Evolutionary conservation across 2,797 vertebrate species (phyloP).

Genomic region (Poeciliopsis presidionis): DNA sequence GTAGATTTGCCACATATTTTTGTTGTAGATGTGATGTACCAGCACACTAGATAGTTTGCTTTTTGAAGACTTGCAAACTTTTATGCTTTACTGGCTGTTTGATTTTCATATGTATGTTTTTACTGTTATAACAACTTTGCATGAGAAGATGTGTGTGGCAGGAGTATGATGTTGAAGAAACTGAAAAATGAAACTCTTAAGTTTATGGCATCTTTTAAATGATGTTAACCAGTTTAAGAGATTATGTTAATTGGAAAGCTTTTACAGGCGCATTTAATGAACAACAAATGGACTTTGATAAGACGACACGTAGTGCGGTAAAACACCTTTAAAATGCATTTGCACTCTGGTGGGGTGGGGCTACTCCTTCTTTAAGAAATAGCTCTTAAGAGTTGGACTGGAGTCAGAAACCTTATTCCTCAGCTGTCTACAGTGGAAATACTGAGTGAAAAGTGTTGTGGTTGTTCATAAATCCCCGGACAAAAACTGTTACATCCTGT

Average conservation of each 20-base stretch:
- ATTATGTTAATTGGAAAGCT: background rate
- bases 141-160: conserved; percentile 29
- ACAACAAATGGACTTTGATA: background rate
- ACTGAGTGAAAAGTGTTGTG: background rate
- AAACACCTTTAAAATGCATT: conserved; percentile 4
- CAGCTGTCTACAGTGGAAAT: background rate
- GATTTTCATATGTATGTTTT: conserved; percentile 11
- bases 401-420: background rate
- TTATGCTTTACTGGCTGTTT: conserved; percentile 17
- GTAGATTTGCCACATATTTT: conserved; percentile 40
- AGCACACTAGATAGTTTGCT: conserved; percentile 33
- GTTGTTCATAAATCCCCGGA: background rate
- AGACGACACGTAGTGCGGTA: background rate
- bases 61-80: conserved; percentile 66
- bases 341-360: background rate
- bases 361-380: conserved; percentile 4
- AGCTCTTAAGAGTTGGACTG: background rate
- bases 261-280: conserved; percentile 6
- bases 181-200: background rate
- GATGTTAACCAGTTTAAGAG: background rate
- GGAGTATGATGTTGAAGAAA: background rate
- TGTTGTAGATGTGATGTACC: conserved; percentile 61
- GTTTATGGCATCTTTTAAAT: background rate
- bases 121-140: conserved; percentile 21
- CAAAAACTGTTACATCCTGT: conserved; percentile 4